phyloP scores from a whole-genome alignment of 2,113 vertebrate genomes.

The Neogobius melanostomus region DNA sequence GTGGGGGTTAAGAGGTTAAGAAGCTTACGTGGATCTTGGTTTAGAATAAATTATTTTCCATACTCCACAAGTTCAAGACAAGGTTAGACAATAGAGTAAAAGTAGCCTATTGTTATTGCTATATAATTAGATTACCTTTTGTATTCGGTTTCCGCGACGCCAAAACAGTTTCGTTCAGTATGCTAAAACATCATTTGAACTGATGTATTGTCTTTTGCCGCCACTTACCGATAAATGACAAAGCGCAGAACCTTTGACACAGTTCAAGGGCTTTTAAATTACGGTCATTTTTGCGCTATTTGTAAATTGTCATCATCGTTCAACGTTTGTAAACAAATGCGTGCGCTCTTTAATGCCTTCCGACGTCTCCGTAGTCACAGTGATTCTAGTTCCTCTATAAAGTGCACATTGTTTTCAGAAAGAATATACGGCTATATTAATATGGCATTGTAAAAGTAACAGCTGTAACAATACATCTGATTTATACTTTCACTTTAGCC shows the following conservation, averaged over 20 bases:
- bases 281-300: neutral
- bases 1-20: too few species aligned
- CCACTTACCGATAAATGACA: neutral
- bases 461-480: neutral
- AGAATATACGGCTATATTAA: neutral
- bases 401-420: neutral
- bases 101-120: too few species aligned
- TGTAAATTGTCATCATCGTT: neutral
- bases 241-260: neutral
- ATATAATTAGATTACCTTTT: too few species aligned
- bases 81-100: too few species aligned
- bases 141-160: neutral
- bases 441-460: neutral
- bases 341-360: neutral
- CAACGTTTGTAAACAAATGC: neutral
- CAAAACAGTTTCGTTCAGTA: neutral
- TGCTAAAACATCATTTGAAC: neutral
- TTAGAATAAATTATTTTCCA: too few species aligned
- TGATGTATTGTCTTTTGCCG: neutral
- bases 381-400: neutral
- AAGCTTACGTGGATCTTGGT: too few species aligned
- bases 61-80: too few species aligned
- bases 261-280: neutral
- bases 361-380: neutral
- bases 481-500: too few species aligned